These are phyloP conservation scores for Galagoides demidoff DNA, from an alignment of 2,797 vertebrate genomes.

Conservation along the genomic window DNA sequence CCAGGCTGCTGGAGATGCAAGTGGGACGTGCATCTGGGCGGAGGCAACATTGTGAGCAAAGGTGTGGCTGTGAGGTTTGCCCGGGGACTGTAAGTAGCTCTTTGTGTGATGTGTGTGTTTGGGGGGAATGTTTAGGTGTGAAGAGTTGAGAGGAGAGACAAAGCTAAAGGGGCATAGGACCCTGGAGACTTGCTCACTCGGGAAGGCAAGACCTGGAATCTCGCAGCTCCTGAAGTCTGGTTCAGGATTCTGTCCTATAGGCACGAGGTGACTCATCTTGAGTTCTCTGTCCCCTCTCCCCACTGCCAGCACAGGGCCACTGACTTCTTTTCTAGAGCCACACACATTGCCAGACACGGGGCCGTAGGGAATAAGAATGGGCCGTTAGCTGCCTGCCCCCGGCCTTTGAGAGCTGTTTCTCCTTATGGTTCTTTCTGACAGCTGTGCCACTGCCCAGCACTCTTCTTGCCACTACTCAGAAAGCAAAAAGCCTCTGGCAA, in stretches of 20 bases:
- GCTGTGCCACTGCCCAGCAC: background rate
- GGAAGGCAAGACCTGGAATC: background rate
- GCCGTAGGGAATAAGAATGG: constrained; percentile 64
- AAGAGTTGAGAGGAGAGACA: background rate
- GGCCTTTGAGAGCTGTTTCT: constrained; percentile 19
- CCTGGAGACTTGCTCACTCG: background rate
- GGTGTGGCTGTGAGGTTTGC: background rate
- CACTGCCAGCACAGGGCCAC: background rate
- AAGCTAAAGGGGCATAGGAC: background rate
- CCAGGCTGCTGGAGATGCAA: background rate
- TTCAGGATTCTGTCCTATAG: background rate
- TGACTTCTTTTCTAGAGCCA: background rate
- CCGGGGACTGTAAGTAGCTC: background rate
- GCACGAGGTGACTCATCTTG: background rate
- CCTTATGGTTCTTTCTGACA: constrained; percentile 54
- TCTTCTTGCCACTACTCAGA: constrained; percentile 38
- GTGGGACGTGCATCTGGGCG: background rate
- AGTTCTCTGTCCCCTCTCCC: background rate
- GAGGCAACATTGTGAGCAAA: background rate
- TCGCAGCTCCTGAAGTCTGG: background rate
- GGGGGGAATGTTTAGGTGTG: background rate
- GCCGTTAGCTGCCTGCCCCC: constrained; percentile 50
- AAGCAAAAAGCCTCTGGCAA: background rate
- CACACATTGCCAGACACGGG: background rate
- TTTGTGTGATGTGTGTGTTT: background rate